phyloP scores from a whole-genome alignment of 2,888 invertebrate species.

The Acanthoscelides obtectus region DNA sequence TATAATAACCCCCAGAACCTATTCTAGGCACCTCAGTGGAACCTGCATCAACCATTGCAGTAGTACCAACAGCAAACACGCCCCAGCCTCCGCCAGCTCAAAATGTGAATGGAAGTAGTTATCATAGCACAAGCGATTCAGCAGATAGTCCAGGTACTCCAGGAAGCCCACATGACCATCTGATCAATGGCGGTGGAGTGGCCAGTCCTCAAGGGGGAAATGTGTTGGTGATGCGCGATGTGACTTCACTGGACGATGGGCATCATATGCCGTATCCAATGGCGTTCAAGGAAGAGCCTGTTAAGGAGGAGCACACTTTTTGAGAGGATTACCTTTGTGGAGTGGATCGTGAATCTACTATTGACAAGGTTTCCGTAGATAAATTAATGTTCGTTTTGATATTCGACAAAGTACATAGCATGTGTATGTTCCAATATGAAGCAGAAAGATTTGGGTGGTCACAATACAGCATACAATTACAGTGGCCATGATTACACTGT shows the following conservation, averaged over 20 bases:
- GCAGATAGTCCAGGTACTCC: slow-evolving; percentile 51
- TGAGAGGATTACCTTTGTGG: too few species aligned
- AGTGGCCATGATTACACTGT: too few species aligned
- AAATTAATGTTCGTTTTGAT: too few species aligned
- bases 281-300: slow-evolving; percentile 54
- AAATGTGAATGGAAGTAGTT: slow-evolving; percentile 43
- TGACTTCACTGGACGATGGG: slow-evolving; percentile 43
- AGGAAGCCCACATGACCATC: slow-evolving; percentile 42
- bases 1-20: slow-evolving; percentile 32
- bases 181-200: slow-evolving; percentile 41
- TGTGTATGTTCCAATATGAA: too few species aligned
- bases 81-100: neutral
- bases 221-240: slow-evolving; percentile 50
- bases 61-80: slow-evolving; percentile 33
- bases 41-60: slow-evolving; percentile 27
- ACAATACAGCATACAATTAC: too few species aligned
- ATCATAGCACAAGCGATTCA: slow-evolving; percentile 53
- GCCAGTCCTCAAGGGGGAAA: slow-evolving; percentile 43
- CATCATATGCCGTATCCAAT: slow-evolving; percentile 34
- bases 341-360: too few species aligned
- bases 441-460: too few species aligned
- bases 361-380: too few species aligned
- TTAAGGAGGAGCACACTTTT: slow-evolving; percentile 49
- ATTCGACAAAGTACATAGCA: too few species aligned
- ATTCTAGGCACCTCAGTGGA: slow-evolving; percentile 39